phyloP scores from a whole-genome alignment of 2,888 invertebrate genomes.

The Caenorhabditis becei region DNA sequence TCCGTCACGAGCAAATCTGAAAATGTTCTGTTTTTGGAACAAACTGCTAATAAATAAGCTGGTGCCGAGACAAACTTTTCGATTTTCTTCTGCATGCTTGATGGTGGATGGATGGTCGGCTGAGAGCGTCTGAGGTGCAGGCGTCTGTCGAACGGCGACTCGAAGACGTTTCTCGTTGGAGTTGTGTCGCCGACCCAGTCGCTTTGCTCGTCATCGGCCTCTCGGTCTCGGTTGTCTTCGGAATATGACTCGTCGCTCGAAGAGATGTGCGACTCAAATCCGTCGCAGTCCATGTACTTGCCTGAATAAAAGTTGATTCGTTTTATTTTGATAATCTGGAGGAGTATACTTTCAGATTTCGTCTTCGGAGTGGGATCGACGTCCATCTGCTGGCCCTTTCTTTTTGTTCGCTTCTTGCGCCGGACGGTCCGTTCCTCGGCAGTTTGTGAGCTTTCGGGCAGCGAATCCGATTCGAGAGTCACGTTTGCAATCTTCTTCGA shows the following conservation, averaged over 20 bases:
- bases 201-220: slow-evolving; percentile 78
- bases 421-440: slow-evolving; percentile 45
- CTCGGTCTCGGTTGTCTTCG: slow-evolving; percentile 53
- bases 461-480: slow-evolving; percentile 72
- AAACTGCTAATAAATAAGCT: too few species aligned
- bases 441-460: slow-evolving; percentile 62
- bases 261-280: slow-evolving; percentile 68
- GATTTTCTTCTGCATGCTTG: slow-evolving; percentile 57
- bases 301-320: too few species aligned
- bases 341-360: slow-evolving; percentile 34
- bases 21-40: neutral
- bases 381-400: slow-evolving; percentile 58
- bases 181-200: slow-evolving; percentile 75
- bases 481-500: slow-evolving; percentile 64
- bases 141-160: slow-evolving; percentile 45
- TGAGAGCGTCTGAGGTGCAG: slow-evolving; percentile 43
- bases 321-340: neutral
- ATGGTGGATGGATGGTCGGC: slow-evolving; percentile 38
- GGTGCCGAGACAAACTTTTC: slow-evolving; percentile 41
- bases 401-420: slow-evolving; percentile 49
- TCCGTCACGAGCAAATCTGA: slow-evolving; percentile 62
- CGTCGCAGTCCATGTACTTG: slow-evolving; percentile 65
- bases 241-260: slow-evolving; percentile 64
- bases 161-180: slow-evolving; percentile 29
- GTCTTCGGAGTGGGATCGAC: slow-evolving; percentile 55